phyloP scores from a whole-genome alignment of 2,888 invertebrate species.

The Cabera pusaria region DNA sequence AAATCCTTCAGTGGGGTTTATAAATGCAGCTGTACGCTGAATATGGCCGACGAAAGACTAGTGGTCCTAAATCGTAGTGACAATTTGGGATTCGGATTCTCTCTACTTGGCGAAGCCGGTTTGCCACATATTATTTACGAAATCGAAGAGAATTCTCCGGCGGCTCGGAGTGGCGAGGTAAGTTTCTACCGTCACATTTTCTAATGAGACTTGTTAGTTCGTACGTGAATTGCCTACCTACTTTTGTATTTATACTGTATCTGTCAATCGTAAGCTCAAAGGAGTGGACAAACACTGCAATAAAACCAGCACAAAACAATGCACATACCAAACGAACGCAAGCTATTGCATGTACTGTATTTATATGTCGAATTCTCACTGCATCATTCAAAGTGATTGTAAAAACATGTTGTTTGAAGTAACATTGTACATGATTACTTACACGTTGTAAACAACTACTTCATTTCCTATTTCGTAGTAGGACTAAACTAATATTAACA shows the following conservation, averaged over 20 bases:
- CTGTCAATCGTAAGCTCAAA: conserved; percentile 13
- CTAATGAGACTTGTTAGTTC: conserved; percentile 3
- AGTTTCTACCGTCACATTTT: conserved; percentile 49
- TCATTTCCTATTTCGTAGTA: no score
- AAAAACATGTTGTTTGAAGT: conserved; percentile 1
- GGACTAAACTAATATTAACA: no score
- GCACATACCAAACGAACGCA: conserved; percentile 1
- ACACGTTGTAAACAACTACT: no score
- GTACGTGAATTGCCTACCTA: conserved; percentile 34
- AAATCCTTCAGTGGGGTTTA: conserved; percentile 63
- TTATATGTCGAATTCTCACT: no score
- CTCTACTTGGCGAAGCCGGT: conserved; percentile 94
- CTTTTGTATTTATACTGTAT: conserved; percentile 28
- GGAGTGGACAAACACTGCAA: conserved; percentile 14
- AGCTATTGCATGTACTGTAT: not conserved
- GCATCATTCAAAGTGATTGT: not conserved
- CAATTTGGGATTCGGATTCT: conserved; percentile 95
- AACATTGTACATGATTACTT: not conserved
- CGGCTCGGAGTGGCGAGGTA: conserved; percentile 95
- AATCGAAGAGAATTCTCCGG: conserved; percentile 96
- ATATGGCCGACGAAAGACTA: conserved; percentile 95
- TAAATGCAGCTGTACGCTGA: conserved; percentile 81
- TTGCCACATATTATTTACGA: conserved; percentile 97
- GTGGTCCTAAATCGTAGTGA: conserved; percentile 94
- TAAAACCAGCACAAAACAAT: conserved; percentile 8